Percentiles rank a stretch among this genome's conserved stretches.
Evolutionary conservation across 2,113 vertebrate species (phyloP).

Genomic region (Centropus bengalensis): DNA sequence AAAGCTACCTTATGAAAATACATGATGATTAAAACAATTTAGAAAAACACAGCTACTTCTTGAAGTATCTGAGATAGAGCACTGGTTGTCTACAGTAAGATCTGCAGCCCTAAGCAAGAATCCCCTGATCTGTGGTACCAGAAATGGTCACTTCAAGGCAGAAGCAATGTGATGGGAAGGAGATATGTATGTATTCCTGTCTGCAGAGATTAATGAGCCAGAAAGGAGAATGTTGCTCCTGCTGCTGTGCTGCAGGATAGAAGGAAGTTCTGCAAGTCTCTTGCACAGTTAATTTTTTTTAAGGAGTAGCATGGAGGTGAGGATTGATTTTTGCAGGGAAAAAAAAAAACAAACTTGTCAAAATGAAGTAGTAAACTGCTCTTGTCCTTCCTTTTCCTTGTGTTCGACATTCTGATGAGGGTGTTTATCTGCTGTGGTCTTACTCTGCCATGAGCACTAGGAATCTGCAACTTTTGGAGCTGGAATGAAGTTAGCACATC

Average conservation of each 20-base stretch:
- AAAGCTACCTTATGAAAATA: neutral
- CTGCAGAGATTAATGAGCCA: neutral
- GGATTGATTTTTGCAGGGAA: neutral
- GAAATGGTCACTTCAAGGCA: neutral
- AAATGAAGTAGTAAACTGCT: neutral
- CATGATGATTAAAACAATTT: neutral
- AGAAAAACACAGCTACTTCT: neutral
- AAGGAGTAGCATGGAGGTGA: neutral
- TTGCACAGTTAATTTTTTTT: neutral
- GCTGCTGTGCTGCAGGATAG: neutral
- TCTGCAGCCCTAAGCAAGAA: neutral
- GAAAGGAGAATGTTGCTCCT: neutral
- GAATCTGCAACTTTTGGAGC: neutral
- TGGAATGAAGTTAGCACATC: neutral
- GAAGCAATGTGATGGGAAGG: neutral
- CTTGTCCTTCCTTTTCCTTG: neutral
- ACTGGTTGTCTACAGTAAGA: neutral
- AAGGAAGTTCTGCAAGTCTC: neutral
- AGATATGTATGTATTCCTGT: accelerated
- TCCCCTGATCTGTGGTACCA: neutral
- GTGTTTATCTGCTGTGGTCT: neutral
- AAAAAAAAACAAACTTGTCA: neutral
- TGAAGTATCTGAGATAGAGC: neutral
- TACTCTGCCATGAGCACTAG: neutral
- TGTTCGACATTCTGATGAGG: neutral